phyloP scores from a whole-genome alignment of 2,113 vertebrate species.

The Micromys minutus region DNA sequence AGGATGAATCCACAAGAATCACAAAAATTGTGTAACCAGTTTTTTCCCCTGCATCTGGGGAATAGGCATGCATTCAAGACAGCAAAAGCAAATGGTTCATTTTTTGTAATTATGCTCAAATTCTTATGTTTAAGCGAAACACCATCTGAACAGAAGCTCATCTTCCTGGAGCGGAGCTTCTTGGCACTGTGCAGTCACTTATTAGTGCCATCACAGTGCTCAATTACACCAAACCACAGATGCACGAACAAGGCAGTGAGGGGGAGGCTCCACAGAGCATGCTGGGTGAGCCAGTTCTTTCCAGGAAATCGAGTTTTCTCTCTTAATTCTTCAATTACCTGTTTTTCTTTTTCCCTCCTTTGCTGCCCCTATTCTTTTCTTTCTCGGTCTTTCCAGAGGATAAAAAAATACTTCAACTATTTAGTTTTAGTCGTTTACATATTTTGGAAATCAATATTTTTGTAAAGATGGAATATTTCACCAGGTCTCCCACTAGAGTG shows the following conservation, averaged over 20 bases:
- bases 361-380: neutral
- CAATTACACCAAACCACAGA: neutral
- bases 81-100: neutral
- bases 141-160: slow-evolving; percentile 25
- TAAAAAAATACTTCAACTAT: neutral
- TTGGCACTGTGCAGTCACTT: neutral
- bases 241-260: slow-evolving; percentile 1
- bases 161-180: slow-evolving; percentile 31
- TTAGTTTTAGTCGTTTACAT: neutral
- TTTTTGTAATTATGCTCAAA: slow-evolving; percentile 60
- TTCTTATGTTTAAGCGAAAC: slow-evolving; percentile 47
- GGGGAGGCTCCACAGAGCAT: neutral
- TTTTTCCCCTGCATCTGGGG: neutral
- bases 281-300: neutral
- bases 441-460: slow-evolving; percentile 39
- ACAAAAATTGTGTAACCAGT: neutral
- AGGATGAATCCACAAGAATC: neutral
- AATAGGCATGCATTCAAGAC: neutral
- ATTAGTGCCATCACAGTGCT: neutral
- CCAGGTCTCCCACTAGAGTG: neutral
- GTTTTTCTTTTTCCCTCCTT: neutral
- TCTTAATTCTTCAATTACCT: neutral
- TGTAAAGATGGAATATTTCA: neutral
- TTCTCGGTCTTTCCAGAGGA: neutral
- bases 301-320: neutral